phyloP scores from a whole-genome alignment of 2,797 vertebrate genomes.

The Oreochromis grahami region DNA sequence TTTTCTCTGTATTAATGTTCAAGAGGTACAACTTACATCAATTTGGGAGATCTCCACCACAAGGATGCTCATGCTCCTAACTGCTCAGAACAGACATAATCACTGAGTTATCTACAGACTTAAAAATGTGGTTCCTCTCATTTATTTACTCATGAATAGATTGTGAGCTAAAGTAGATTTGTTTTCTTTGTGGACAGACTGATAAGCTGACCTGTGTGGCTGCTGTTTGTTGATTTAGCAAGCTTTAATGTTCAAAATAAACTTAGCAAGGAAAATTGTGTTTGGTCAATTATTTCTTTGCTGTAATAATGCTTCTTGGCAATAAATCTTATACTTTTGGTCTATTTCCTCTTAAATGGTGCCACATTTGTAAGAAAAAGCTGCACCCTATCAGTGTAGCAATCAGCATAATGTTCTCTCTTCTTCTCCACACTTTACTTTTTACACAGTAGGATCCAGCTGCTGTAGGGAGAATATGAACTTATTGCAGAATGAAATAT shows the following conservation, averaged over 20 bases:
- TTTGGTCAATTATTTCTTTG: background rate
- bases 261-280: background rate
- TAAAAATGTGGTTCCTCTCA: background rate
- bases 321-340: background rate
- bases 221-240: background rate
- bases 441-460: background rate
- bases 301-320: background rate
- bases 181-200: background rate
- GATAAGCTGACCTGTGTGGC: background rate
- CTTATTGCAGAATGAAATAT: background rate
- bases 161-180: background rate
- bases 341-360: background rate
- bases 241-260: background rate
- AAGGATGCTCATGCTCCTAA: rapidly evolving
- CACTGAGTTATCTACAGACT: background rate
- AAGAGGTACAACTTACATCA: background rate
- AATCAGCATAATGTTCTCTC: background rate
- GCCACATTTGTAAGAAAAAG: background rate
- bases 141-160: background rate
- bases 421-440: background rate
- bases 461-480: background rate
- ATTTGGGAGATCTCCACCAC: background rate
- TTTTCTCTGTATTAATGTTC: background rate
- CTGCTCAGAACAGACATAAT: background rate
- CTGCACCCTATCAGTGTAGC: background rate